Percentiles rank a stretch among this genome's conserved stretches.
phyloP scores from a whole-genome alignment of 2,113 vertebrate species.

The Sylvicapra grimmia region DNA sequence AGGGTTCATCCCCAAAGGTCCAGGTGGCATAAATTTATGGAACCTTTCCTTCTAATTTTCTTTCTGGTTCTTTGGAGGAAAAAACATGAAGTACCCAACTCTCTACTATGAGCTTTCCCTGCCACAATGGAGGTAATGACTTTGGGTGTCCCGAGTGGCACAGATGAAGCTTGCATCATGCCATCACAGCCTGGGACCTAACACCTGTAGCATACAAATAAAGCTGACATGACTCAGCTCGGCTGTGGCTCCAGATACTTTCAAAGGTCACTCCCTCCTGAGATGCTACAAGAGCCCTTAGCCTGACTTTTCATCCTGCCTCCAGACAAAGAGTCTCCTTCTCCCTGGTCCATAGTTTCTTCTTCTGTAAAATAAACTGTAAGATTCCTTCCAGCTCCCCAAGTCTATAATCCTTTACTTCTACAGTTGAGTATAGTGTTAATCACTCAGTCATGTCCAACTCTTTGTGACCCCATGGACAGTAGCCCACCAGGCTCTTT shows the following conservation, averaged over 20 bases:
- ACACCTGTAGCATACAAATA: not conserved
- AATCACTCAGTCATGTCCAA: not conserved
- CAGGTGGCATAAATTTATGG: not conserved
- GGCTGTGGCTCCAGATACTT: fast-evolving
- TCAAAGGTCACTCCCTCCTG: fast-evolving
- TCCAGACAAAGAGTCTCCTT: not conserved
- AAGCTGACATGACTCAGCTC: not conserved
- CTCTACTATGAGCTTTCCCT: not conserved
- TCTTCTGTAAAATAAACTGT: not conserved
- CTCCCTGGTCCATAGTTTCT: not conserved
- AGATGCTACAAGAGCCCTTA: not conserved
- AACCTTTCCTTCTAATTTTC: not conserved
- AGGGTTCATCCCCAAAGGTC: not conserved
- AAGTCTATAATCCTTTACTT: not conserved
- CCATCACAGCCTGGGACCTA: not conserved
- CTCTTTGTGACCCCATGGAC: not conserved
- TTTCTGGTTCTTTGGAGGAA: not conserved
- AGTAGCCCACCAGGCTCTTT: not conserved
- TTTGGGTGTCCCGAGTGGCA: not conserved
- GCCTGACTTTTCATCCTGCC: not conserved
- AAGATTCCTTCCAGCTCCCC: not conserved
- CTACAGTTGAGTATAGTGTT: not conserved
- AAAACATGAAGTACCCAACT: not conserved
- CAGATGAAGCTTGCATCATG: not conserved
- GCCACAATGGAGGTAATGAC: not conserved